Conservation (phyloP, 2,113 vertebrate genomes). For the human region GRCh38 chr3:7647501-7648000, state of each 20-base stretch:
- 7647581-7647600: background rate
- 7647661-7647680: background rate
- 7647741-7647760: background rate
- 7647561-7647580: background rate
- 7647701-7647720: background rate
- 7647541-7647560: background rate
- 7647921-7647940: background rate
- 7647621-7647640: background rate
- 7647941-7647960: background rate
- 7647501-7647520: fast-evolving
- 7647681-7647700: background rate
- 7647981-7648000: background rate
- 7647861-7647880: background rate
- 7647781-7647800: background rate
- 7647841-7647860: background rate
- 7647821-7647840: background rate
- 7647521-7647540: background rate
- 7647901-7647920: background rate
- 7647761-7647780: background rate
- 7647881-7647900: background rate
- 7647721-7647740: background rate
- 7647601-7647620: background rate
- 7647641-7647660: background rate
- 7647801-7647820: background rate
- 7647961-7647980: background rate